Base-by-base conservation (phyloP, 2,797 vertebrate species). In the Silurus lanzhouensis region DNA sequence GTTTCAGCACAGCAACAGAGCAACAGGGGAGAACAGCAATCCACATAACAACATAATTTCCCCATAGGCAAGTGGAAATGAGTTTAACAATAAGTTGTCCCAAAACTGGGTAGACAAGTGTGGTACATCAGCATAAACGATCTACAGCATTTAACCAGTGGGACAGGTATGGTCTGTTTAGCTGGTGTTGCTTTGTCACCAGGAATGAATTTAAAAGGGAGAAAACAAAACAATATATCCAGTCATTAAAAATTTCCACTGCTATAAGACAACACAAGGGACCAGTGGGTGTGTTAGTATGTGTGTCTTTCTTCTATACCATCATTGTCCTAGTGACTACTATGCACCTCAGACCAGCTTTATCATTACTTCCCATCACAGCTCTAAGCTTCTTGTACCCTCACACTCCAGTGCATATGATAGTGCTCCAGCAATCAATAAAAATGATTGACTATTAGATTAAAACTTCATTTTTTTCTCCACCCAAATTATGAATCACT, bases 191-290 rank as follows among this genome's bases (percentile, higher is more conserved):
- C 83, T 88, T 87, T 89, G 80, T 86, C 75, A 84, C 74, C 22
- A 80, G 84, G 88, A 90, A 90, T 88, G 88, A 82, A 83, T 88
- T 90, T 81, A 48, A 74, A 38, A 57, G 58, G 83, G n/a, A 70
- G 31, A 2, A 15, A 27, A 25, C 80, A 52, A 92, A 57, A 89
- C 84, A 66, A 81, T 20, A 84, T 88, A 89, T 92, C 64, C 76
- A 90, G 92, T 93, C 92, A 86, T 92, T 0, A 91, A 66, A 90
- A 87, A 44, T 89, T 91, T 94, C 92, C 91, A 92, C 82, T 71
- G 86, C 31, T 70, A 85, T 82, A 85, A 86, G 68, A 82, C 82
- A 75, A 52, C 48, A 80, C 82, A 85, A 88, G 66, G 81, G 48
- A 7, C 48, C 8, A 7, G 48, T 44, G 68, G 44, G 31, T 70